Evolutionary conservation across 2,113 vertebrate species (phyloP).

Genomic region (Maylandia zebra): DNA sequence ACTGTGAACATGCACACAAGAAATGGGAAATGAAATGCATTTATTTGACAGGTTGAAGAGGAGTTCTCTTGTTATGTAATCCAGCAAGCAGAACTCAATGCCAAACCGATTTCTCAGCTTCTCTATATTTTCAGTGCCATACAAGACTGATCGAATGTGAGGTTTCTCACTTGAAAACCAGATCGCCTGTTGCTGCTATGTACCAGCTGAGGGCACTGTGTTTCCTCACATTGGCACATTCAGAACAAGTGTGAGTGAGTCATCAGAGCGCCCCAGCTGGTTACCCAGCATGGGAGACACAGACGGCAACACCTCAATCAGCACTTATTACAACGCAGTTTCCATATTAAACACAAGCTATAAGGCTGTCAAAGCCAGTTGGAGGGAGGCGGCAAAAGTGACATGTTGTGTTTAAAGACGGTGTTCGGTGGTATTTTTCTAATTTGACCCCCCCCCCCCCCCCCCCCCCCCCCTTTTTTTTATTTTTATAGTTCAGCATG

Average conservation of each 20-base stretch:
- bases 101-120: neutral
- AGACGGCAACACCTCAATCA: slow-evolving; percentile 17
- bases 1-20: neutral
- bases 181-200: neutral
- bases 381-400: slow-evolving; percentile 1
- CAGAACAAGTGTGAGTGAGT: neutral
- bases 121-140: neutral
- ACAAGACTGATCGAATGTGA: neutral
- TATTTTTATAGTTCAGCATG: neutral
- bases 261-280: slow-evolving; percentile 42
- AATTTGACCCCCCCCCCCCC: neutral
- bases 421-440: neutral
- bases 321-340: neutral
- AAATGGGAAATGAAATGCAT: neutral
- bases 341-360: neutral
- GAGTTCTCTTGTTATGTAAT: neutral
- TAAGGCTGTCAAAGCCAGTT: neutral
- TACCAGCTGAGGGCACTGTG: slow-evolving; percentile 46
- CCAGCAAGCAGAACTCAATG: neutral
- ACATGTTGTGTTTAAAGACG: slow-evolving; percentile 20
- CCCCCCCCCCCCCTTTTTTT: fast-evolving
- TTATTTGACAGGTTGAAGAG: neutral
- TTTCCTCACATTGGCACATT: neutral
- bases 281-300: slow-evolving; percentile 25
- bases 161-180: neutral